Evolutionary conservation across 1,140 invertebrate genomes (phyloP).

Genomic region (Megathymus violae): DNA sequence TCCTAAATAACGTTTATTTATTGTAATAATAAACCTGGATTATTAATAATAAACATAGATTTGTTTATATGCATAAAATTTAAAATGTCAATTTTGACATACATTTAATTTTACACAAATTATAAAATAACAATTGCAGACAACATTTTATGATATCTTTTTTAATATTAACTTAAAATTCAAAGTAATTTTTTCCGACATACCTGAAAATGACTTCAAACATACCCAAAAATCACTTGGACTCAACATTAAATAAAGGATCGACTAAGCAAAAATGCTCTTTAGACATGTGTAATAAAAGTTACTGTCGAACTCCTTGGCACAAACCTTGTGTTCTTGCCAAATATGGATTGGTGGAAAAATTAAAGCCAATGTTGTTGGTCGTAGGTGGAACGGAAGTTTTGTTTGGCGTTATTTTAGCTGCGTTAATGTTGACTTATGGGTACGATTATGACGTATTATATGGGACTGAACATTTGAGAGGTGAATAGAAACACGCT

Average conservation of each 20-base stretch:
- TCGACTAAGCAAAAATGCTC: background rate
- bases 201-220: background rate
- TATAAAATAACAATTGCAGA: no score
- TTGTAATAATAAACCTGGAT: no score
- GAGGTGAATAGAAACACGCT: slow-evolving; percentile 15
- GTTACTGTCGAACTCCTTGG: background rate
- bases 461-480: slow-evolving; percentile 24
- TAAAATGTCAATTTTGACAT: no score
- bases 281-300: background rate
- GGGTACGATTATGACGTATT: slow-evolving; percentile 22
- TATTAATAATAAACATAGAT: no score
- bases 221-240: background rate
- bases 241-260: background rate
- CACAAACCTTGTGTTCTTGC: slow-evolving; percentile 1
- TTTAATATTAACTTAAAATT: no score
- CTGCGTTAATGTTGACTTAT: background rate
- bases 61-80: no score
- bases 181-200: background rate
- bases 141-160: no score
- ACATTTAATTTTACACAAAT: no score
- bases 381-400: background rate
- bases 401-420: background rate
- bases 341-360: background rate
- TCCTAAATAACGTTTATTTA: no score
- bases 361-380: background rate